phyloP scores from a whole-genome alignment of 1,140 invertebrate genomes.

The Lepidostoma basale region DNA sequence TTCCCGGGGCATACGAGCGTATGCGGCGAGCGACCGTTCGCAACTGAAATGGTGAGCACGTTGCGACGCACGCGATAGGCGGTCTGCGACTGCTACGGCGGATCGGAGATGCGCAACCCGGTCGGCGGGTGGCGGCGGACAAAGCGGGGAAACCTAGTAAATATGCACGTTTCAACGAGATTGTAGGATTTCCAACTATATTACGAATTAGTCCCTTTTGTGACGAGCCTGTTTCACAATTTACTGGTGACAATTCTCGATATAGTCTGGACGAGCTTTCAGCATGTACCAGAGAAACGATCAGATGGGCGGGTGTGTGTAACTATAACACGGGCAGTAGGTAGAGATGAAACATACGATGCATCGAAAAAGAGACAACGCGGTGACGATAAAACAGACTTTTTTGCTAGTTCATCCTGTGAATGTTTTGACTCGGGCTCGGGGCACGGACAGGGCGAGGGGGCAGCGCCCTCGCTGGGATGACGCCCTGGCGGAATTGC shows the following conservation, averaged over 20 bases:
- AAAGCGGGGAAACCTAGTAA: neutral
- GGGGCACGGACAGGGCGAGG: neutral
- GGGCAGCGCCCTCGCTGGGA: conserved; percentile 13
- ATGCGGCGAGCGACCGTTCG: conserved; percentile 24
- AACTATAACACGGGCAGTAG: neutral
- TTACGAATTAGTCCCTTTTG: neutral
- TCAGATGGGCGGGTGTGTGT: conserved; percentile 20
- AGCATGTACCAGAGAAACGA: conserved; percentile 2
- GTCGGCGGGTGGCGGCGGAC: neutral
- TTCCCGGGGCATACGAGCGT: conserved; percentile 6
- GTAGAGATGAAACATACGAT: neutral
- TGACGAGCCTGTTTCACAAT: neutral
- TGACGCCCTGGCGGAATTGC: conserved; percentile 10
- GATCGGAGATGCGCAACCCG: neutral
- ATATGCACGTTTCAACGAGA: neutral
- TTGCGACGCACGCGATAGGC: conserved; percentile 20
- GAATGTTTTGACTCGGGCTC: neutral
- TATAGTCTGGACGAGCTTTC: conserved; percentile 19
- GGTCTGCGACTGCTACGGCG: conserved; percentile 23
- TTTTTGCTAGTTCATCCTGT: no score
- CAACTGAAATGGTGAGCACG: conserved; percentile 21
- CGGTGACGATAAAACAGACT: neutral
- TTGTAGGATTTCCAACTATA: no score
- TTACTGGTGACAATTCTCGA: neutral
- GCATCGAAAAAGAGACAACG: neutral